Evolutionary conservation across 2,797 vertebrate genomes (phyloP).

Genomic region (Hyperoplus lanceolatus): DNA sequence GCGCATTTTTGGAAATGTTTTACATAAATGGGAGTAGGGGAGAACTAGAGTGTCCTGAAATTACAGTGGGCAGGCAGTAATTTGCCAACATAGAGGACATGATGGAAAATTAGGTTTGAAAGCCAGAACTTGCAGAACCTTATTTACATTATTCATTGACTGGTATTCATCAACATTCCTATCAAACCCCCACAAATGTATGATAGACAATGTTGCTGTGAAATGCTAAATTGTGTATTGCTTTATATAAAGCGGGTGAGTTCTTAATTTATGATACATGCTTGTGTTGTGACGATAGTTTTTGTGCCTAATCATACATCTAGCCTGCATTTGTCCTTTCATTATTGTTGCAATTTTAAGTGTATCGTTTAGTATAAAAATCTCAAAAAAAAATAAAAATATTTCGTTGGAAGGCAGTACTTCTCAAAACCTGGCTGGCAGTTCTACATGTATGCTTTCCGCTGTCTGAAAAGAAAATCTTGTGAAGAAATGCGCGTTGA

Average conservation of each 20-base stretch:
- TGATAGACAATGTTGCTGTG: background rate
- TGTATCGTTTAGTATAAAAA: background rate
- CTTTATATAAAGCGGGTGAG: background rate
- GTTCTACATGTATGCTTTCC: conserved; percentile 17
- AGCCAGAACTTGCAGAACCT: conserved; percentile 17
- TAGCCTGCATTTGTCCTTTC: background rate
- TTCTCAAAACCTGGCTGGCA: background rate
- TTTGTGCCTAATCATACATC: background rate
- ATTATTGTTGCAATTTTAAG: background rate
- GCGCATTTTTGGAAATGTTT: conserved; percentile 25
- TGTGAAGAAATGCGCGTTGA: conserved; percentile 7
- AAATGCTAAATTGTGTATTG: background rate
- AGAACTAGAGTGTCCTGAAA: conserved; percentile 11
- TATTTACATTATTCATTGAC: conserved; percentile 18
- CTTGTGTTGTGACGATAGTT: background rate
- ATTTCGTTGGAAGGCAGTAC: background rate
- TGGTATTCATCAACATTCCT: background rate
- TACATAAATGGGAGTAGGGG: conserved; percentile 27
- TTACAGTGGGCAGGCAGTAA: conserved; percentile 5
- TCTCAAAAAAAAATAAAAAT: background rate
- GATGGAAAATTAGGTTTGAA: conserved; percentile 37
- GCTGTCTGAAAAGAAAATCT: conserved; percentile 11
- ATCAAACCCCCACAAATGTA: background rate
- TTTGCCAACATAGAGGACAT: conserved; percentile 38
- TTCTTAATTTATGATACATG: background rate